Percentiles rank a stretch among this genome's conserved stretches.
Conservation (phyloP, 2,888 invertebrate genomes). For the Platycnemis pennipes region DNA sequence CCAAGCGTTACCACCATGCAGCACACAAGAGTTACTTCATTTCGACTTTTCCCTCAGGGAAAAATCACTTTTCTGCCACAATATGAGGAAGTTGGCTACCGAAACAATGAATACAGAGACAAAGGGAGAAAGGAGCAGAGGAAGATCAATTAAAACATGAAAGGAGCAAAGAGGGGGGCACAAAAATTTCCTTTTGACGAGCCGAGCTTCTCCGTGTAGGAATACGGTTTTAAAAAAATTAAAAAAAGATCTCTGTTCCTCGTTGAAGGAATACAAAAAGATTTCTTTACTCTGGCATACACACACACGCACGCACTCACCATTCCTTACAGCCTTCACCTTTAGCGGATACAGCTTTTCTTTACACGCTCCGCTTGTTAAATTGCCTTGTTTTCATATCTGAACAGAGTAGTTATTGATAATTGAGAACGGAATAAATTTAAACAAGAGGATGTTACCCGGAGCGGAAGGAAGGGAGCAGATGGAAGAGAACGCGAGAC, state of each 20-base stretch:
- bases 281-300: not conserved
- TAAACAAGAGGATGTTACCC: not conserved
- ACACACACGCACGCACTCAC: not conserved
- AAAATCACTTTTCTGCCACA: not conserved
- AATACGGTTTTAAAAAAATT: not conserved
- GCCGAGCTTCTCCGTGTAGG: not conserved
- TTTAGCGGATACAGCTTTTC: not conserved
- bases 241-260: not conserved
- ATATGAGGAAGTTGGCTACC: not conserved
- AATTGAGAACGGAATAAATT: not conserved
- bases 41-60: too few species aligned
- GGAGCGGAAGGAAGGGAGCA: not conserved
- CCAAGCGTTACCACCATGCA: too few species aligned
- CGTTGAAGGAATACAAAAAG: not conserved
- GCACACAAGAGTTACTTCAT: too few species aligned
- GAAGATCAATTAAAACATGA: not conserved
- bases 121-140: not conserved
- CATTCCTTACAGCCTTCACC: not conserved
- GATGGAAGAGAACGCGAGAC: not conserved
- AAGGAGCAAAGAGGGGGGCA: not conserved
- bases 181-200: not conserved
- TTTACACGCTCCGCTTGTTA: slow-evolving; percentile 26
- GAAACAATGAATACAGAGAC: not conserved
- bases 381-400: slow-evolving; percentile 35
- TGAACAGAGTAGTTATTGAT: not conserved